Evolutionary conservation across 2,888 invertebrate genomes (phyloP).

Genomic region (Ceraclea dissimilis): DNA sequence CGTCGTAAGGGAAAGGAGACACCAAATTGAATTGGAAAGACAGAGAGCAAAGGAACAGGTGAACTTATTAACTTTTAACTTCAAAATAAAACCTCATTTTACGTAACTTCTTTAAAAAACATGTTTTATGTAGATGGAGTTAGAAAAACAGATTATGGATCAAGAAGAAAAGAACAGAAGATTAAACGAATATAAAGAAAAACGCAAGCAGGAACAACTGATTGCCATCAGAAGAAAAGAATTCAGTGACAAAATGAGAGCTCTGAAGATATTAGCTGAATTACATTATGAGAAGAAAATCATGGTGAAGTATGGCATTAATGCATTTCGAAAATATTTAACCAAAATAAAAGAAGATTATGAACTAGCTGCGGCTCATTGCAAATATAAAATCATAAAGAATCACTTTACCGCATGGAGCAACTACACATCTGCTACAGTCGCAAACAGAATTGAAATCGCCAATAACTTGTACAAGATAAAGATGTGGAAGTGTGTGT

Average conservation of each 20-base stretch:
- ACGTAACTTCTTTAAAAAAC: neutral
- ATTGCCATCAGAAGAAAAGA: slow-evolving; percentile 55
- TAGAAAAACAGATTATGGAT: slow-evolving; percentile 48
- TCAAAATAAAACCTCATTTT: neutral
- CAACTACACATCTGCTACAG: slow-evolving; percentile 43
- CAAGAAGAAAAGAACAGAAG: slow-evolving; percentile 55
- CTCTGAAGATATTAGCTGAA: slow-evolving; percentile 45
- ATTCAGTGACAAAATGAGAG: slow-evolving; percentile 39
- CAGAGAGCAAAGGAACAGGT: slow-evolving; percentile 44
- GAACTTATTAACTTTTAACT: neutral
- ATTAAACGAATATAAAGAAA: slow-evolving; percentile 54
- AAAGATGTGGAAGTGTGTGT: slow-evolving; percentile 40
- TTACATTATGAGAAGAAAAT: slow-evolving; percentile 43
- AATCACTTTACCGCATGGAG: slow-evolving; percentile 48
- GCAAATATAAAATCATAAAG: slow-evolving; percentile 41
- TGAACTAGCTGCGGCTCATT: slow-evolving; percentile 44
- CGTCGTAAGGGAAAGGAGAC: slow-evolving; percentile 41
- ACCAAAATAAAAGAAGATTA: slow-evolving; percentile 37
- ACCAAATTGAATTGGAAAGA: slow-evolving; percentile 45
- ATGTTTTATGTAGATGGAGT: slow-evolving; percentile 34
- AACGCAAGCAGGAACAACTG: slow-evolving; percentile 51
- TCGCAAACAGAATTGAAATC: slow-evolving; percentile 45
- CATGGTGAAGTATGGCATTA: slow-evolving; percentile 37
- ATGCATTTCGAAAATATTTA: slow-evolving; percentile 35
- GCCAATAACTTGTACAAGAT: slow-evolving; percentile 50